phyloP scores from a whole-genome alignment of 2,888 invertebrate species.

The Drosophila helvetica region DNA sequence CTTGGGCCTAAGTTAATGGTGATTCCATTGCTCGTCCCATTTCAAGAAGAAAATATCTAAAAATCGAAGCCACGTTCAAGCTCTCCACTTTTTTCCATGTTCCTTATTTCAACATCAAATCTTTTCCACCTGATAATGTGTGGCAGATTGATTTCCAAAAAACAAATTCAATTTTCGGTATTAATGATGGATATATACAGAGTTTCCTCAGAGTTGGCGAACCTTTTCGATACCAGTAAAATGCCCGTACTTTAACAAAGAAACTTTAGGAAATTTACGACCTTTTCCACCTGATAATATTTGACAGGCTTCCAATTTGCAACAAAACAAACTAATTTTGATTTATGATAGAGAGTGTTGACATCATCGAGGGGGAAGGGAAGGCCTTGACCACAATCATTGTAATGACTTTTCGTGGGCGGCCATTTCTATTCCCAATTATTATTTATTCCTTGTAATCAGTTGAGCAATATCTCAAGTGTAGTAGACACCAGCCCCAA shows the following conservation, averaged over 20 bases:
- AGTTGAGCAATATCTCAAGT: constrained; percentile 19
- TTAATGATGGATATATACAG: neutral
- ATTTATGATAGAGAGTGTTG: constrained; percentile 12
- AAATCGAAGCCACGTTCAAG: no score
- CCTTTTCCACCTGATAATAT: constrained; percentile 27
- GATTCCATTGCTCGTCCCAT: no score
- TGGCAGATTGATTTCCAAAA: no score
- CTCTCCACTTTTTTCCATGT: no score
- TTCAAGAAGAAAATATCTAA: no score
- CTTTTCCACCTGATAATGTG: no score
- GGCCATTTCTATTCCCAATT: constrained; percentile 7
- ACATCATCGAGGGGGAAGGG: neutral
- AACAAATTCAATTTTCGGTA: no score
- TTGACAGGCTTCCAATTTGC: constrained; percentile 11
- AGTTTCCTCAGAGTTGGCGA: no score
- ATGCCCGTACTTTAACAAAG: neutral
- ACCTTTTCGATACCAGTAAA: no score
- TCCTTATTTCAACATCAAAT: no score
- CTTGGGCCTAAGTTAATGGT: no score
- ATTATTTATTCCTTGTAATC: constrained; percentile 23
- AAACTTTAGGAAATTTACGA: constrained; percentile 2
- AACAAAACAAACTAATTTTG: constrained; percentile 3
- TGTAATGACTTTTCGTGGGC: constrained; percentile 16
- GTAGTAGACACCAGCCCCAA: neutral
- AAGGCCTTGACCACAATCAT: constrained; percentile 23